These are phyloP conservation scores for Phocides pigmalion DNA, from an alignment of 1,140 invertebrate genomes.

Conservation along the genomic window DNA sequence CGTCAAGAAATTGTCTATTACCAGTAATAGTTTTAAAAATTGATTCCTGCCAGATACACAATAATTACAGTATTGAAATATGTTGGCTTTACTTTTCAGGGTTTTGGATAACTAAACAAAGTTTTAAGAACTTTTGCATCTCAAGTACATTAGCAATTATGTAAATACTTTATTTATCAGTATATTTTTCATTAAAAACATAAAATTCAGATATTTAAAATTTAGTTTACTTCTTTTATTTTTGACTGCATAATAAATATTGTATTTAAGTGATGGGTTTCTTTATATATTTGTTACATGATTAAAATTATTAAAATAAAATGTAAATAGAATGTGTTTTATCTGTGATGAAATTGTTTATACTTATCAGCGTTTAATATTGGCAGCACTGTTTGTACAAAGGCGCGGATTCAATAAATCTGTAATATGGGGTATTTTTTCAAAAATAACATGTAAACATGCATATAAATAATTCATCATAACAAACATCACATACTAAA, in stretches of 20 bases:
- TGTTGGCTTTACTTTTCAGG: background rate
- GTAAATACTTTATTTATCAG: too few species aligned
- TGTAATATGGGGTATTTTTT: background rate
- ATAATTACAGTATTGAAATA: background rate
- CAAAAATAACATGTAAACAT: background rate
- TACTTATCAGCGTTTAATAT: background rate
- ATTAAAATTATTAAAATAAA: background rate
- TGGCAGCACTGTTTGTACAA: slow-evolving; percentile 3
- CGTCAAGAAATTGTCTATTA: slow-evolving; percentile 76
- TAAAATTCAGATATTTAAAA: too few species aligned
- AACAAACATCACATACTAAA: background rate
- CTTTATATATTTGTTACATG: background rate
- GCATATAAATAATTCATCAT: background rate
- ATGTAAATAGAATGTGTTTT: background rate
- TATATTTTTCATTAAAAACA: too few species aligned
- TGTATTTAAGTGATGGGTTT: too few species aligned
- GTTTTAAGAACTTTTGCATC: background rate
- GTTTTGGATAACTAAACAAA: background rate
- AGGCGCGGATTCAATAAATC: slow-evolving; percentile 4
- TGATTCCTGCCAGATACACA: slow-evolving; percentile 35
- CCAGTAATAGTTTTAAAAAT: slow-evolving; percentile 63
- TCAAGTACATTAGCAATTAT: too few species aligned
- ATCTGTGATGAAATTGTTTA: slow-evolving; percentile 11
- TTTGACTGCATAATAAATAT: too few species aligned
- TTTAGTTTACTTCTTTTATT: too few species aligned